A percentile compares a stretch with the other conserved stretches of the same genome.
These are phyloP conservation scores for Lamprotornis superbus DNA, from an alignment of 2,113 vertebrate species.

Conservation along the genomic window DNA sequence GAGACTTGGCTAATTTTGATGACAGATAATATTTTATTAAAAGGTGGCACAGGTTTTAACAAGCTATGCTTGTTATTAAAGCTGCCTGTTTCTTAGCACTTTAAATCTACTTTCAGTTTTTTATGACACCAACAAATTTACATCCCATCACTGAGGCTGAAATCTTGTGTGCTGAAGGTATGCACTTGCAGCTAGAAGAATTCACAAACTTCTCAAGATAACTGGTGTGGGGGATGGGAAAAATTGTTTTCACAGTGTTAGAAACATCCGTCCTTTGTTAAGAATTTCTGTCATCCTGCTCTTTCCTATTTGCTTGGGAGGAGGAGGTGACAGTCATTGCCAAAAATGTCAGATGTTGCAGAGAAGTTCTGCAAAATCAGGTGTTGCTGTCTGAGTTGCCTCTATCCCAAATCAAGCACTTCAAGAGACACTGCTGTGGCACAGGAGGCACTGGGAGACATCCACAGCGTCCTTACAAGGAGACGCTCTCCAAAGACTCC, in stretches of 20 bases:
- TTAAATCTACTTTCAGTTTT: background rate
- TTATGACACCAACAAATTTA: background rate
- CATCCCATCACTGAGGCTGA: background rate
- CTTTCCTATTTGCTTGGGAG: background rate
- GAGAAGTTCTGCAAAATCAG: background rate
- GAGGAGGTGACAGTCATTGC: background rate
- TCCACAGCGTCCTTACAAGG: accelerated
- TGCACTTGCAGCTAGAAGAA: background rate
- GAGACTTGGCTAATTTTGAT: constrained; percentile 8
- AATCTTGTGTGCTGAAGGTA: background rate
- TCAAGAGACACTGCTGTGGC: background rate
- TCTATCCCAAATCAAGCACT: background rate
- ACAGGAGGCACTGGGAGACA: background rate
- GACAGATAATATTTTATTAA: constrained; percentile 37
- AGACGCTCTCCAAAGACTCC: background rate
- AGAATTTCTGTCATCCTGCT: constrained; percentile 2
- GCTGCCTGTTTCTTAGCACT: background rate
- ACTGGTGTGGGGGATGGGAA: background rate
- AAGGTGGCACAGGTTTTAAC: background rate
- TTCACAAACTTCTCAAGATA: background rate
- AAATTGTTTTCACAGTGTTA: background rate
- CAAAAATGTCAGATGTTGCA: background rate
- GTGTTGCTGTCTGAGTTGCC: background rate
- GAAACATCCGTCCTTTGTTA: constrained; percentile 31
- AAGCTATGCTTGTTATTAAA: background rate